These are phyloP conservation scores for Neomorphus geoffroyi DNA, from an alignment of 2,797 vertebrate species.

Conservation along the genomic window DNA sequence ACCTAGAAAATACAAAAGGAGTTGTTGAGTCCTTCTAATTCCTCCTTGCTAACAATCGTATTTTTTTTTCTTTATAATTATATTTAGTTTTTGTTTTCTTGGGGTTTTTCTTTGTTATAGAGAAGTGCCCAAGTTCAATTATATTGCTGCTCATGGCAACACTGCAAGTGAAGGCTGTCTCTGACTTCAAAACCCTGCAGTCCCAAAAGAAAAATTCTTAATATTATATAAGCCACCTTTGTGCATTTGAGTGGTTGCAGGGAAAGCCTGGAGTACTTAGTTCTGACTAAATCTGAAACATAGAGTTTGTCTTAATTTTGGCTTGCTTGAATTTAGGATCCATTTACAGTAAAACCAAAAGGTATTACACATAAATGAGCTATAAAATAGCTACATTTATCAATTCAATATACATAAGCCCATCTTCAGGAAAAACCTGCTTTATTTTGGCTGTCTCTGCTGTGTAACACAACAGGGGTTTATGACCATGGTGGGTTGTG, in stretches of 20 bases:
- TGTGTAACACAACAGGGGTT: background rate
- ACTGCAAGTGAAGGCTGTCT: background rate
- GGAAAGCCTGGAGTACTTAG: background rate
- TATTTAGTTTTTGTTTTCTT: background rate
- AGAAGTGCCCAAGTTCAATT: background rate
- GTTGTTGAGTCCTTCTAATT: background rate
- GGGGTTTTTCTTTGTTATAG: background rate
- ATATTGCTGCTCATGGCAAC: background rate
- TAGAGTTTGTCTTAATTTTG: background rate
- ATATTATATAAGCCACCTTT: background rate
- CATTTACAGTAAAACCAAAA: background rate
- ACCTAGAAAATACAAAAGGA: background rate
- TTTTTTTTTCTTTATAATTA: background rate
- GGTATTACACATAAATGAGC: background rate
- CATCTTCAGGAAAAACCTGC: background rate
- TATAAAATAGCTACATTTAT: background rate
- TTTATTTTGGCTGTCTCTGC: background rate
- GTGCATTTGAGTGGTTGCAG: background rate
- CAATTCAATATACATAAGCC: background rate
- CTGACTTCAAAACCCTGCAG: background rate
- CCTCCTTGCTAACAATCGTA: background rate
- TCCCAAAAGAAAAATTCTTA: background rate
- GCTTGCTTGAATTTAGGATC: background rate
- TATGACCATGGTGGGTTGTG: accelerated
- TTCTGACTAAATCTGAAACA: background rate